Percentiles rank a stretch among this genome's conserved stretches.
Conservation (phyloP, 2,888 invertebrate species). For the Melangyna quadrimaculata region DNA sequence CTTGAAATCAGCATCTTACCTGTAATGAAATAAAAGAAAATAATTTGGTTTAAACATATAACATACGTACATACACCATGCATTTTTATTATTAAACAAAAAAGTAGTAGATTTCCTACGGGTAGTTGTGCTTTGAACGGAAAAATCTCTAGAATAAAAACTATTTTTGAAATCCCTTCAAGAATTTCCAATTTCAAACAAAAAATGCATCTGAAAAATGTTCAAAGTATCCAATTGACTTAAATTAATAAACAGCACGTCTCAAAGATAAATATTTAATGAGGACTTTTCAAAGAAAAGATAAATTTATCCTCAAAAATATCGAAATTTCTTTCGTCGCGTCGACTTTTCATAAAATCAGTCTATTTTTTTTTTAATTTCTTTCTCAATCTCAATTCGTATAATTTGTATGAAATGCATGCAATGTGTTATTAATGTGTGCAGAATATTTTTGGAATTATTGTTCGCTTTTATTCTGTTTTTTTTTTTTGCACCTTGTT, state of each 20-base stretch:
- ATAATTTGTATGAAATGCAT: neutral
- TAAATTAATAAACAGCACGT: conserved; percentile 16
- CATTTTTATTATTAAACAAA: too few species aligned
- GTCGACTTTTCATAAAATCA: neutral
- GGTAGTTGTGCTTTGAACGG: too few species aligned
- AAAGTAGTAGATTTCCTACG: too few species aligned
- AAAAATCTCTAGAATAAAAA: too few species aligned
- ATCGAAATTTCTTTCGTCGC: neutral
- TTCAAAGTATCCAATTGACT: conserved; percentile 3
- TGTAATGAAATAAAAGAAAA: neutral
- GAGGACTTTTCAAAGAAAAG: conserved; percentile 8
- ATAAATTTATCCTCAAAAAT: neutral
- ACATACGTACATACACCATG: too few species aligned
- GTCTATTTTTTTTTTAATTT: neutral
- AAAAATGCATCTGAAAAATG: neutral
- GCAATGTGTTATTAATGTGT: neutral
- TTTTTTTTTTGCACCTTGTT: neutral
- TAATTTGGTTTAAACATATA: neutral
- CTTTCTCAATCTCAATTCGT: neutral
- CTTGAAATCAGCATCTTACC: neutral
- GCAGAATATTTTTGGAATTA: neutral
- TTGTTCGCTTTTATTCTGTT: neutral
- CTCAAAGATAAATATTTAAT: conserved; percentile 5
- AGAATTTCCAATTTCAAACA: neutral
- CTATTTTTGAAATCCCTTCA: neutral